Conservation (phyloP, 1,140 invertebrate genomes). For the Manduca sexta region DNA sequence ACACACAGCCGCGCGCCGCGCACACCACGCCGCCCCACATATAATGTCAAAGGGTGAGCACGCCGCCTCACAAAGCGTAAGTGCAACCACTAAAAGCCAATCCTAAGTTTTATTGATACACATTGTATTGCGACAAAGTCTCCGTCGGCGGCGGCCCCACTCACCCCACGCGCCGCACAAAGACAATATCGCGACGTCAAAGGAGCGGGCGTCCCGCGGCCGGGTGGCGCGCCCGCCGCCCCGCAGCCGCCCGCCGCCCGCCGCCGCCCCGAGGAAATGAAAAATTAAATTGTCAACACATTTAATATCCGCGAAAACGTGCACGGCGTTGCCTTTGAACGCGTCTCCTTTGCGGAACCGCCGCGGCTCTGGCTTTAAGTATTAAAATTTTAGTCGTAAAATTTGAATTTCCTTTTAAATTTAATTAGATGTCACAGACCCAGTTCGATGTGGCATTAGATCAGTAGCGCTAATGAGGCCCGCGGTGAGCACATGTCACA, state of each 20-base stretch:
- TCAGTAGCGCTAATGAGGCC: slow-evolving; percentile 63
- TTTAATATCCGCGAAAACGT: slow-evolving; percentile 73
- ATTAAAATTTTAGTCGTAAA: slow-evolving; percentile 67
- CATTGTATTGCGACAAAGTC: slow-evolving; percentile 73
- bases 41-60: slow-evolving; percentile 69
- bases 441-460: slow-evolving; percentile 66
- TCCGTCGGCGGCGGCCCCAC: slow-evolving; percentile 55
- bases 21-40: slow-evolving; percentile 36
- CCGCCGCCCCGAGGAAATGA: slow-evolving; percentile 67
- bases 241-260: slow-evolving; percentile 25
- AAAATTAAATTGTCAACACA: slow-evolving; percentile 74
- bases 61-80: slow-evolving; percentile 70
- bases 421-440: slow-evolving; percentile 62
- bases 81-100: slow-evolving; percentile 74
- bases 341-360: slow-evolving; percentile 52
- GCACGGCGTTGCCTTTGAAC: slow-evolving; percentile 66
- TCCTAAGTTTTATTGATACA: slow-evolving; percentile 74
- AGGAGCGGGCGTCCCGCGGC: slow-evolving; percentile 52
- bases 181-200: slow-evolving; percentile 73
- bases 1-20: slow-evolving; percentile 20
- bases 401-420: slow-evolving; percentile 67
- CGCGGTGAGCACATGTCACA: slow-evolving; percentile 59
- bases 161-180: slow-evolving; percentile 66
- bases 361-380: slow-evolving; percentile 58
- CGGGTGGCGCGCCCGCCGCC: slow-evolving; percentile 33